Base-by-base conservation (phyloP, 2,797 vertebrate species). In the Peromyscus eremicus region DNA sequence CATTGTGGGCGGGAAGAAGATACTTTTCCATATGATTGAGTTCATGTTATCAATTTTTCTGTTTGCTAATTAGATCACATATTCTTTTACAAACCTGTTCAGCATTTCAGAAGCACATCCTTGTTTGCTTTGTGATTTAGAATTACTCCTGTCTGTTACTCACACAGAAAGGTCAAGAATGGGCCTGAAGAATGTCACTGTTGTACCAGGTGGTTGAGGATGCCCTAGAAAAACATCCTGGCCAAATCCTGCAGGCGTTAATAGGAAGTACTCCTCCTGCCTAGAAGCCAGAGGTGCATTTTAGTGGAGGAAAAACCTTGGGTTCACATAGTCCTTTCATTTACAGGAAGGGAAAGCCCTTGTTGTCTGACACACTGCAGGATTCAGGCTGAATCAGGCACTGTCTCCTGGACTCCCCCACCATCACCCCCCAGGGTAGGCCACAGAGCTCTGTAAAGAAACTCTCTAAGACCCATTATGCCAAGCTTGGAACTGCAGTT, bases 11-110 rank as follows among this genome's bases (percentile, higher is more conserved):
- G 49, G 8, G 62, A 89, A 81, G 62, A 70, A 55, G 68, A 0
- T 66, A 12, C 40, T 55, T 46, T 68, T 76, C 27, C 40, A 13
- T 11, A 8, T n/a, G 49, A 21, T 5, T 52, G 34, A 92, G 46
- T 49, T 79, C 49, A 37, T 34, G 29, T 86, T 52, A 46, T 29
- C 71, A 4, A 85, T 32, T 11, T 49, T 60, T 92, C 17, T 73
- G 11, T 66, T 94, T 85, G 17, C 90, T 66, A 40, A 12, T 66
- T 86, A 37, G 8, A 77, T 10, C 10, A 37, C 82, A 8, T 17
- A 27, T 83, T 5, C 75, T 83, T 93, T 94, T 70, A 94, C 60
- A 83, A 68, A 87, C 27, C 34, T 73, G 34, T 16, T 91, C 64
- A 81, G 57, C 40, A 64, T 68, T 93, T 88, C 76, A 81, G 27